These are phyloP conservation scores for Hybos culiciformis DNA, from an alignment of 2,888 invertebrate species.

Conservation along the genomic window DNA sequence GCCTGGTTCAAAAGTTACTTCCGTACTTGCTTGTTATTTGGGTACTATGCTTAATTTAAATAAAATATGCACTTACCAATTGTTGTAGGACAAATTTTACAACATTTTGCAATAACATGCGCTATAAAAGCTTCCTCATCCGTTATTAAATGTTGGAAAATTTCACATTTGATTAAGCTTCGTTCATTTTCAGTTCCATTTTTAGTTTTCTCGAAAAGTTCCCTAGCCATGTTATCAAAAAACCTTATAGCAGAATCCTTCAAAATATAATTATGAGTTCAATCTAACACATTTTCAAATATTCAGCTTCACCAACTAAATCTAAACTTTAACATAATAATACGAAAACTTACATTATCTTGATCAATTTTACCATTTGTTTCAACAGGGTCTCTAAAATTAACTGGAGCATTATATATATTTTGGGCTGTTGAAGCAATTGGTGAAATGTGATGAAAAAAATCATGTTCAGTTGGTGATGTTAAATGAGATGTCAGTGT, in stretches of 20 bases:
- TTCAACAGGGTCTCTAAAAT: background rate
- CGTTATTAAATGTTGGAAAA: constrained; percentile 49
- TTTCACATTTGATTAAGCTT: constrained; percentile 39
- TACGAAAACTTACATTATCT: constrained; percentile 21
- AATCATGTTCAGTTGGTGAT: constrained; percentile 13
- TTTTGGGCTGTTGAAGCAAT: too few relatives aligned
- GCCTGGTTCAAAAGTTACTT: too few relatives aligned
- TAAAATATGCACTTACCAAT: too few relatives aligned
- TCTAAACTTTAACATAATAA: constrained; percentile 20
- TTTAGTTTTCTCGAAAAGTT: constrained; percentile 7
- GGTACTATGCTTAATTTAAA: too few relatives aligned
- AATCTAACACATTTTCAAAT: too few relatives aligned
- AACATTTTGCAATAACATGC: constrained; percentile 15
- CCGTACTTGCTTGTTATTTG: too few relatives aligned
- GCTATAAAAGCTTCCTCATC: constrained; percentile 54
- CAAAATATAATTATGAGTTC: background rate
- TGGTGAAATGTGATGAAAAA: constrained; percentile 1
- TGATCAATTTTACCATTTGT: constrained; percentile 1
- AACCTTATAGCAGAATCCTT: constrained; percentile 13
- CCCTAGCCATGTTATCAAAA: constrained; percentile 16
- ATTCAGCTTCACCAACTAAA: too few relatives aligned
- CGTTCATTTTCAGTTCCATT: constrained; percentile 12
- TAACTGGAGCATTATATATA: background rate
- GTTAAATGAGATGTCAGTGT: constrained; percentile 26
- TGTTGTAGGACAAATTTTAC: constrained; percentile 15